Evolutionary conservation across 2,113 vertebrate genomes (phyloP).

Genomic region (Theristicus caerulescens): DNA sequence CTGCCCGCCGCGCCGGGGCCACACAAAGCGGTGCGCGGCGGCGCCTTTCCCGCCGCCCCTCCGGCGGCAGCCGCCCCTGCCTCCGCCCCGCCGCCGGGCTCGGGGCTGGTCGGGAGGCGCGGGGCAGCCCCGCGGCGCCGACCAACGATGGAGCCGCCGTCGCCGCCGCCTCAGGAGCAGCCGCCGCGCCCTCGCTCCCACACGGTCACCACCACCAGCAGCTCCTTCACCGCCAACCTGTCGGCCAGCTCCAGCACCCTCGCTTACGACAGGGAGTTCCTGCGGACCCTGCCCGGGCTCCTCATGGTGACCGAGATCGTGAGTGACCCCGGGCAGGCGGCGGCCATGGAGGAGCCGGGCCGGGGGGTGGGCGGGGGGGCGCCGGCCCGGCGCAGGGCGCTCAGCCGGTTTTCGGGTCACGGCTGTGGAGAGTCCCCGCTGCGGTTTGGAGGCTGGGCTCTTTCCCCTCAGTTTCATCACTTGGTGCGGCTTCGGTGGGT

Average conservation of each 20-base stretch:
- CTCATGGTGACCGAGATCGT: slow-evolving; percentile 82
- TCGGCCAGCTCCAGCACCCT: slow-evolving; percentile 72
- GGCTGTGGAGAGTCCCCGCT: neutral
- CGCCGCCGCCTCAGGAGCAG: slow-evolving; percentile 53
- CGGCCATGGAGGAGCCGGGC: neutral
- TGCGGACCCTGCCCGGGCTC: slow-evolving; percentile 73
- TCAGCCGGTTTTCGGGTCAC: neutral
- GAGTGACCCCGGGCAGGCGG: slow-evolving; percentile 47
- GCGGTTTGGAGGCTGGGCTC: neutral
- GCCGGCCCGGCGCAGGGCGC: neutral
- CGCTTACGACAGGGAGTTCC: slow-evolving; percentile 79
- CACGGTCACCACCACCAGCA: slow-evolving; percentile 79
- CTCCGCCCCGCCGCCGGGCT: neutral
- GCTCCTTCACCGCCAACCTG: slow-evolving; percentile 77
- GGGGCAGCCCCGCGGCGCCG: neutral
- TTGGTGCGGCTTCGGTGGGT: accelerated
- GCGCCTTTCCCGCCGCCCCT: neutral
- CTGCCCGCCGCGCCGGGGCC: neutral
- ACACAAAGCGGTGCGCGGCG: neutral
- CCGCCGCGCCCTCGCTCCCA: slow-evolving; percentile 68
- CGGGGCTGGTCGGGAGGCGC: neutral
- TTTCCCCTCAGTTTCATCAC: accelerated
- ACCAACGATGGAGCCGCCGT: slow-evolving; percentile 56
- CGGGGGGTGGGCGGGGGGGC: too few species aligned
- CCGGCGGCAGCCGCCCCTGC: neutral